Base-by-base conservation (phyloP, 1,140 invertebrate species). In the Leptoteleia sp. region DNA sequence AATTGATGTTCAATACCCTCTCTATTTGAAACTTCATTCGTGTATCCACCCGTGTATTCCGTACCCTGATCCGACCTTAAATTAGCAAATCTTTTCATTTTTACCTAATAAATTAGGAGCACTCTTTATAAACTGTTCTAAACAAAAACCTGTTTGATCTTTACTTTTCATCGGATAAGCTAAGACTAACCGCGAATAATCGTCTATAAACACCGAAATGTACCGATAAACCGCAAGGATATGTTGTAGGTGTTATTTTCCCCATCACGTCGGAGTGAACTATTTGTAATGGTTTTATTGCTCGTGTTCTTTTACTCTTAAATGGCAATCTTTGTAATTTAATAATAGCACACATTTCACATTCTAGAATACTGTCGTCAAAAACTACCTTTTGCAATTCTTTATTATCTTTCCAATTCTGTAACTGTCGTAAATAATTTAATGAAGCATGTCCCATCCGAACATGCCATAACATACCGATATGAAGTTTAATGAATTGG, bases 361-460 rank as follows among this genome's bases (percentile, higher is more conserved):
- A 55, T 9, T 55, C 50, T 13, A 1, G 5, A 12, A 55, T 55
- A 40, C 50, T n/a, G 22, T 55, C 35, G 22, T 55, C 12, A 33
- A 55, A 55, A 27, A 27, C 35, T 55, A 27, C 15, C 13, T 27
- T 27, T 55, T 55, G 50, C 35, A 55, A 40, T 1, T 55, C 50
- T 55, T 55, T 40, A 27, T 55, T 40, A 8, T 25, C 8, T 40
- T 27, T 55, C 50, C 50, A 55, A 4, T n/a, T 55, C 15, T 55
- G 50, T 17, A 55, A 33, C 29, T 29, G 1, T 25, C 35, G 9
- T 16, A 55, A 40, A 55, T 55, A 55, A 1, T 55, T 11, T 31
- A 55, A 3, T 3, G 50, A 55, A 1, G 35, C 33, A 17, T 55
- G 50, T 17, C 78, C 72, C 19, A 80, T 25, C 6, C 71, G 31